A percentile compares a stretch with the other conserved stretches of the same genome.
These are phyloP conservation scores for Galeopterus variegatus DNA, from an alignment of 2,113 vertebrate genomes.

Conservation along the genomic window DNA sequence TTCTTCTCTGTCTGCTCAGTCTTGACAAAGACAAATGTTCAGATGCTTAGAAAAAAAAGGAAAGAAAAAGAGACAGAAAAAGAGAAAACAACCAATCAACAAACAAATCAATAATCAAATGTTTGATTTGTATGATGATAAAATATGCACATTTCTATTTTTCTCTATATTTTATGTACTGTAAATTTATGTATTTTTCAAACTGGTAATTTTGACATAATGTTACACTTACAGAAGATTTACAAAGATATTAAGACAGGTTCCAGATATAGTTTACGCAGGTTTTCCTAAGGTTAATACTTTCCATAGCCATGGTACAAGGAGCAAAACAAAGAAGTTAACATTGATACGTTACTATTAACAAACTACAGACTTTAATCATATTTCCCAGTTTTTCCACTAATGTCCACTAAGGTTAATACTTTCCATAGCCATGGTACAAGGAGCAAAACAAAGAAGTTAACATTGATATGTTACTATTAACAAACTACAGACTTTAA, in stretches of 20 bases:
- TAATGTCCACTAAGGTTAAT: background rate
- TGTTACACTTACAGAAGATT: background rate
- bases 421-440: background rate
- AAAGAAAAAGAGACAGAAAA: background rate
- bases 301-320: background rate
- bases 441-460: conserved; percentile 25
- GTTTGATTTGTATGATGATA: background rate
- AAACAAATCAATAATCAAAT: background rate
- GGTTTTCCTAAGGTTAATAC: background rate
- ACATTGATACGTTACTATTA: background rate
- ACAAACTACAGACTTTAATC: background rate
- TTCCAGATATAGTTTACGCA: background rate
- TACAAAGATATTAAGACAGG: background rate
- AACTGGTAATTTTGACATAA: background rate
- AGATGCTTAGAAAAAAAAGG: background rate
- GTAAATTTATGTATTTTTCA: background rate
- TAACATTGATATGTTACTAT: background rate
- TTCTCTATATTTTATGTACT: background rate
- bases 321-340: conserved; percentile 14
- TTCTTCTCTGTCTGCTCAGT: background rate
- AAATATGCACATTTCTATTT: background rate
- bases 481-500: background rate
- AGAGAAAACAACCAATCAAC: background rate
- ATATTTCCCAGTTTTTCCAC: background rate
- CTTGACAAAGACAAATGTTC: background rate